Base-by-base conservation (phyloP, 2,797 vertebrate species). In the Pitangus sulphuratus region DNA sequence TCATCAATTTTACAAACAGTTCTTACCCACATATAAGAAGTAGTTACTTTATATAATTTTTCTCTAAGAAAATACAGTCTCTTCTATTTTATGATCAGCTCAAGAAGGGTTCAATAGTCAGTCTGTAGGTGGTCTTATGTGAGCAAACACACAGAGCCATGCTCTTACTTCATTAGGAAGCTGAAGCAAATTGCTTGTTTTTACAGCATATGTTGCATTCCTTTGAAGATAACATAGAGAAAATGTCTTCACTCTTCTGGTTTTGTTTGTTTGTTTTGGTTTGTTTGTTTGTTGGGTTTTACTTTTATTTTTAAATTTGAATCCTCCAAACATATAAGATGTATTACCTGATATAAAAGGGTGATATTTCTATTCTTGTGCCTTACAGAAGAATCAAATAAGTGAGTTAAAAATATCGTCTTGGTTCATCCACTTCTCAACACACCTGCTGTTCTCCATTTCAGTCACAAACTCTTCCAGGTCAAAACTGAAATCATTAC, bases 401-500 rank as follows among this genome's bases (percentile, higher is more conserved):
- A 89, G 86, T 45, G 60, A 97, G 74, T 96, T 97, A 97, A 97
- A 95, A 97, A 97, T 96, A 96, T 51, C 81, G 91, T 74, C 84
- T 87, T 82, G 74, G 83, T 97, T 97, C 94, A 86, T 87, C 84
- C 93, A 90, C 61, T 94, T 91, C 92, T 92, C 85, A 93, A 83
- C 84, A 87, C 96, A 97, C 97, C 94, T 97, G 91, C 92, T 97
- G 96, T 96, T 97, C 92, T 97, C 93, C 90, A 89, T 96, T 97
- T 97, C 96, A 96, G 77, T 89, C 4, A 22, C 86, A 97, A 97
- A 93, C 80, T 71, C 87, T 89, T 95, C 82, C 94, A 96, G 96
- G 97, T 97, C 97, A 97, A 86, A 95, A 92, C 44, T 94, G 72
- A 96, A 96, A 97, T 95, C 53, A 96, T 97, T 97, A 93, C 87